These are phyloP conservation scores for Xyrauchen texanus DNA, from an alignment of 2,113 vertebrate species.

Conservation along the genomic window DNA sequence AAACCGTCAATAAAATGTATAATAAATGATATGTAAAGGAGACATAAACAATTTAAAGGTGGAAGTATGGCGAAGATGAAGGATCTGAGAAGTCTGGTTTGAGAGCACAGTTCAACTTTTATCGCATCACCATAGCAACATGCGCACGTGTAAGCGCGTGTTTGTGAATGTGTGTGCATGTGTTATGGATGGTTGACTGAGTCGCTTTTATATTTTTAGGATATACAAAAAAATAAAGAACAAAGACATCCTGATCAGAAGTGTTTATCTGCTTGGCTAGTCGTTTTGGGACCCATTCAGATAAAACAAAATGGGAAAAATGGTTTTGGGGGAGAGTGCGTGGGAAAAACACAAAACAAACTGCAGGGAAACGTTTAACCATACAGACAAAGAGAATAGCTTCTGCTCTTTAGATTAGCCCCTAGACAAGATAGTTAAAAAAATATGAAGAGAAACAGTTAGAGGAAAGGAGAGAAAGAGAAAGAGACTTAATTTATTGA, in stretches of 20 bases:
- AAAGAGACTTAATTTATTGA: constrained; percentile 73
- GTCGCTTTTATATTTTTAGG: constrained; percentile 38
- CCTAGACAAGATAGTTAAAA: constrained; percentile 58
- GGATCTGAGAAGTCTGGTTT: constrained; percentile 39
- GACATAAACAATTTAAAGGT: constrained; percentile 36
- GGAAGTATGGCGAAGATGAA: not conserved
- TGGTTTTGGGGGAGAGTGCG: constrained; percentile 46
- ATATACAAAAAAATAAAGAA: constrained; percentile 23
- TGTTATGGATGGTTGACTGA: not conserved
- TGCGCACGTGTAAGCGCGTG: not conserved
- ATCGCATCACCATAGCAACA: constrained; percentile 45
- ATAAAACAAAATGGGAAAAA: constrained; percentile 2
- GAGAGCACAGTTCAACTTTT: constrained; percentile 51
- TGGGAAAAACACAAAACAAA: constrained; percentile 54
- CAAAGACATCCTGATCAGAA: constrained; percentile 59
- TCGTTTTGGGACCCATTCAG: constrained; percentile 60
- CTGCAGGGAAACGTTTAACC: constrained; percentile 65
- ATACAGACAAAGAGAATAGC: constrained; percentile 68
- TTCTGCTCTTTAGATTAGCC: constrained; percentile 63
- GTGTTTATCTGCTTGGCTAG: constrained; percentile 55
- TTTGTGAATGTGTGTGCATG: not conserved
- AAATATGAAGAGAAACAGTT: not conserved
- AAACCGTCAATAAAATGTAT: constrained; percentile 32
- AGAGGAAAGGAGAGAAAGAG: constrained; percentile 42
- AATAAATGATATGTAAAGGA: constrained; percentile 32